These are phyloP conservation scores for Labeo rohita DNA, from an alignment of 2,113 vertebrate species.

Conservation along the genomic window DNA sequence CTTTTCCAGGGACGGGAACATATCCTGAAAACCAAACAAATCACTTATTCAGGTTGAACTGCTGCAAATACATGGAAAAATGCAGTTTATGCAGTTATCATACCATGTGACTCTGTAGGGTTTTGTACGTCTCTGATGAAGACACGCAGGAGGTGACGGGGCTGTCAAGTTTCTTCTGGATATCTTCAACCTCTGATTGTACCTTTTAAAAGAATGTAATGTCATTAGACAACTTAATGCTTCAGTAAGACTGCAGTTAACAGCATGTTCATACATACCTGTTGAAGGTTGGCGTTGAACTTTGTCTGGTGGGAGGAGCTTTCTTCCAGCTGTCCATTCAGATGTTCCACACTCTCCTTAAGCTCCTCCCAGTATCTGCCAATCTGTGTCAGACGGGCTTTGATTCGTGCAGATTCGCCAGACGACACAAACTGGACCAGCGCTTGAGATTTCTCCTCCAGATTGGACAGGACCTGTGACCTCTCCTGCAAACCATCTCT, in stretches of 20 bases:
- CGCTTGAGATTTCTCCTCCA: slow-evolving; percentile 84
- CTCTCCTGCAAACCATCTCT: slow-evolving; percentile 77
- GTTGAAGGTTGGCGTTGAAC: slow-evolving; percentile 80
- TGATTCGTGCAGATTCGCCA: slow-evolving; percentile 89
- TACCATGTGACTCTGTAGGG: slow-evolving; percentile 88
- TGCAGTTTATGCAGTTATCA: neutral
- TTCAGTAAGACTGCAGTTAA: neutral
- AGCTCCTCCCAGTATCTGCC: slow-evolving; percentile 92
- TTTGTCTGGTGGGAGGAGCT: slow-evolving; percentile 83
- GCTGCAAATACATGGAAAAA: neutral
- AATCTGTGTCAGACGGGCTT: slow-evolving; percentile 89
- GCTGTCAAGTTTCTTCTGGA: slow-evolving; percentile 78
- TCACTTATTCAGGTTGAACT: slow-evolving; percentile 29
- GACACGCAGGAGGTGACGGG: slow-evolving; percentile 83
- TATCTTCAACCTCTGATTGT: slow-evolving; percentile 75
- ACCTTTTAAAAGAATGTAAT: slow-evolving; percentile 70
- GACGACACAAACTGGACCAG: slow-evolving; percentile 87
- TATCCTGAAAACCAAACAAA: slow-evolving; percentile 76
- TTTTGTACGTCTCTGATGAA: slow-evolving; percentile 82
- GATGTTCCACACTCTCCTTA: slow-evolving; percentile 80
- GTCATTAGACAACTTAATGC: neutral
- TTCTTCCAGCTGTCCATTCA: slow-evolving; percentile 81
- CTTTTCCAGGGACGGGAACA: slow-evolving; percentile 83
- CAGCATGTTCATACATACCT: slow-evolving; percentile 71
- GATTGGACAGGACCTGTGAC: slow-evolving; percentile 70